Evolutionary conservation across 1,140 invertebrate genomes (phyloP).

Genomic region (Zaprionus capensis): DNA sequence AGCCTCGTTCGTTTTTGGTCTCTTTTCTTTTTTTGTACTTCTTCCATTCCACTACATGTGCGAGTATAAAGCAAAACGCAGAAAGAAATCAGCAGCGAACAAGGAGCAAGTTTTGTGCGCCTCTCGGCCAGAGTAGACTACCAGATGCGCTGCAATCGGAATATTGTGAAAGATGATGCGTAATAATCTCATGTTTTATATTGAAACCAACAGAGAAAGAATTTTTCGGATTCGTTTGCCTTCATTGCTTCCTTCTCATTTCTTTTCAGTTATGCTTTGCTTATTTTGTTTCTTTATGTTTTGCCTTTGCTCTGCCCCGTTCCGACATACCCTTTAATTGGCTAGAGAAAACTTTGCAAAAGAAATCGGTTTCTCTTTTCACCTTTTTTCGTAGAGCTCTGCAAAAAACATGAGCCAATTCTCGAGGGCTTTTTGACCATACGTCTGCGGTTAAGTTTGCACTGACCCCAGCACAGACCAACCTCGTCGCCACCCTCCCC

Average conservation of each 20-base stretch:
- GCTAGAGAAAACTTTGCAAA: conserved; percentile 4
- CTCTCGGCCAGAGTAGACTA: conserved; percentile 4
- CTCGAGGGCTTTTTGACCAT: conserved; percentile 75
- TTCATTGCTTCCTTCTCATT: not conserved
- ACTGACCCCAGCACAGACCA: conserved; percentile 14
- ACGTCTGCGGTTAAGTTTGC: conserved; percentile 77
- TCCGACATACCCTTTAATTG: conserved; percentile 28
- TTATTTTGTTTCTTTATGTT: not conserved
- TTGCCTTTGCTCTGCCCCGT: not conserved
- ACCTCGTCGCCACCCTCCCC: not conserved
- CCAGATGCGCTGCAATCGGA: conserved; percentile 9
- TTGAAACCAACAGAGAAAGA: not conserved
- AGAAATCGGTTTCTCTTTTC: conserved; percentile 37
- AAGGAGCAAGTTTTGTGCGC: conserved; percentile 25
- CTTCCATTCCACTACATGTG: conserved; percentile 36
- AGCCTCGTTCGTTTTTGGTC: conserved; percentile 6
- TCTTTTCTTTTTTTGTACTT: conserved; percentile 34
- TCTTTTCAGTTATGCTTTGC: not conserved
- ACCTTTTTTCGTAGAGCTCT: not conserved
- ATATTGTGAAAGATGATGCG: not conserved
- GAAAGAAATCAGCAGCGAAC: conserved; percentile 66
- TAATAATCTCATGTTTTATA: not conserved
- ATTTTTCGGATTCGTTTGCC: not conserved
- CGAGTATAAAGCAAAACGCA: conserved; percentile 74
- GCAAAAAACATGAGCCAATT: conserved; percentile 76